A percentile compares a stretch with the other conserved stretches of the same genome.
These are phyloP conservation scores for Holacanthus passer DNA, from an alignment of 2,113 vertebrate species.

Conservation along the genomic window DNA sequence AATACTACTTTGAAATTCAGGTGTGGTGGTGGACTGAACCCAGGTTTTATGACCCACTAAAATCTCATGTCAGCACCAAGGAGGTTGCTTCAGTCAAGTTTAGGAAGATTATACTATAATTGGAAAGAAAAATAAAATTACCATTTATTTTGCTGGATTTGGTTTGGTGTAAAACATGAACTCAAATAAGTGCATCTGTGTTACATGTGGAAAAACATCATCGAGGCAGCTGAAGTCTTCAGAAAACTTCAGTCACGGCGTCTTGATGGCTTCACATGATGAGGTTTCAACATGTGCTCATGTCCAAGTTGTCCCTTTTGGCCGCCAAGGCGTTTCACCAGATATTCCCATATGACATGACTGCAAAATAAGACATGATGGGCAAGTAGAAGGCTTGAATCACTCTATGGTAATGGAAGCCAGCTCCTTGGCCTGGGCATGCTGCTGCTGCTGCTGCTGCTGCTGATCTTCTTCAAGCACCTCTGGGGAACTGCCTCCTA, in stretches of 20 bases:
- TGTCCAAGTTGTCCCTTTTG: constrained; percentile 26
- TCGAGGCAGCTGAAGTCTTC: constrained; percentile 41
- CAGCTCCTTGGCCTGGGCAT: constrained; percentile 88
- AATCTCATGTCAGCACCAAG: background rate
- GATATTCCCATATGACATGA: constrained; percentile 70
- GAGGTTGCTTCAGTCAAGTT: background rate
- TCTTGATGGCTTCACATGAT: constrained; percentile 16
- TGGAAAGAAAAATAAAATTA: background rate
- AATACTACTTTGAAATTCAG: constrained; percentile 5
- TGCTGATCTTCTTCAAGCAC: constrained; percentile 83
- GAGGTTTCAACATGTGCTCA: constrained; percentile 28
- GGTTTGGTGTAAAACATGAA: constrained; percentile 29
- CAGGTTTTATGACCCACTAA: background rate
- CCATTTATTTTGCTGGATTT: constrained; percentile 21
- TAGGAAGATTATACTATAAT: background rate
- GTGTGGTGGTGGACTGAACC: background rate
- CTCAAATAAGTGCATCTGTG: constrained; percentile 49
- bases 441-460: constrained; percentile 79
- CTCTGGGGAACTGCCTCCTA: constrained; percentile 81
- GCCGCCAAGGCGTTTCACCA: background rate
- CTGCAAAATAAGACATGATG: constrained; percentile 56
- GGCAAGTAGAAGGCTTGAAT: constrained; percentile 67
- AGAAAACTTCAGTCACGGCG: constrained; percentile 19
- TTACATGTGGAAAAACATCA: constrained; percentile 31
- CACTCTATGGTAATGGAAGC: constrained; percentile 93